These are phyloP conservation scores for Drosophila monieri DNA, from an alignment of 2,888 invertebrate species.

Conservation along the genomic window DNA sequence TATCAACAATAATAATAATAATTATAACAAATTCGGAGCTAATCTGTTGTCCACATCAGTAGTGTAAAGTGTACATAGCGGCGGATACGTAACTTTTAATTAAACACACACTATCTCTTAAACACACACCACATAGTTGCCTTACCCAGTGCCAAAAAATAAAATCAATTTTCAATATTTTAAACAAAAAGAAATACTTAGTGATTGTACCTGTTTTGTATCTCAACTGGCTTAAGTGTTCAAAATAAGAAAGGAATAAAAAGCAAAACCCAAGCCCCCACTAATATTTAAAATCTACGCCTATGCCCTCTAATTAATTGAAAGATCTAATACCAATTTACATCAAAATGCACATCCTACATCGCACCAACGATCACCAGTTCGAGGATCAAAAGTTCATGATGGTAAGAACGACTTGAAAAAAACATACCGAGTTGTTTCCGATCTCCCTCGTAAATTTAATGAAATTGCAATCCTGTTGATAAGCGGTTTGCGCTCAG, in stretches of 20 bases:
- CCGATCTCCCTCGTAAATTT: background rate
- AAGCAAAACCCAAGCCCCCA: slow-evolving; percentile 14
- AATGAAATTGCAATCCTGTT: background rate
- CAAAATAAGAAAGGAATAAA: slow-evolving; percentile 15
- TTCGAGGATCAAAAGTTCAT: slow-evolving; percentile 84
- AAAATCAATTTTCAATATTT: slow-evolving; percentile 41
- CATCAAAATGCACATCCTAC: slow-evolving; percentile 83
- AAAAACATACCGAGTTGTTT: background rate
- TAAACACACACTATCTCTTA: slow-evolving; percentile 1
- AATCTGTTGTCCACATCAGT: slow-evolving; percentile 4
- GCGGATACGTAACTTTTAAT: slow-evolving; percentile 27
- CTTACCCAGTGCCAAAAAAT: slow-evolving; percentile 71
- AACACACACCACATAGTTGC: slow-evolving; percentile 61
- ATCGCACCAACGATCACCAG: slow-evolving; percentile 83
- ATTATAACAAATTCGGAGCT: slow-evolving; percentile 2
- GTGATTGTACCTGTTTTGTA: slow-evolving; percentile 66
- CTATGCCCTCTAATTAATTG: slow-evolving; percentile 46
- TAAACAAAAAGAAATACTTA: slow-evolving; percentile 45
- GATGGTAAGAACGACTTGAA: slow-evolving; percentile 80
- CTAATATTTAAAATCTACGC: slow-evolving; percentile 22
- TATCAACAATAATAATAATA: slow-evolving; percentile 19
- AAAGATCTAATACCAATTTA: slow-evolving; percentile 16
- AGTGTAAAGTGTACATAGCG: slow-evolving; percentile 39
- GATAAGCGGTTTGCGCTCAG: slow-evolving; percentile 10
- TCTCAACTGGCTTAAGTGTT: slow-evolving; percentile 42